phyloP scores from a whole-genome alignment of 1,140 invertebrate genomes.

The Neelides sp. region DNA sequence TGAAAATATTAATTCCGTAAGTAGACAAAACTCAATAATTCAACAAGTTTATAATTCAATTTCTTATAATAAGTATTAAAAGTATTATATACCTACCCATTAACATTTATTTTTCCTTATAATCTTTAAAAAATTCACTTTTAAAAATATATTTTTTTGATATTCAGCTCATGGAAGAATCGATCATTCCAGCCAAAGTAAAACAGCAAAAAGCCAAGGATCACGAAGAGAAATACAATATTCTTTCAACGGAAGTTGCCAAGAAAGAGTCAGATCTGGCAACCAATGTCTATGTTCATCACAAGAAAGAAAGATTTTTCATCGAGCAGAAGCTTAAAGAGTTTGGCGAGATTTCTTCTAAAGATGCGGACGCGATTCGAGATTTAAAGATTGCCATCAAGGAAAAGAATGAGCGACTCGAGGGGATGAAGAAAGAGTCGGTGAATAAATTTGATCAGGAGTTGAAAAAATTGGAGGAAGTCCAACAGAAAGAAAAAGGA shows the following conservation, averaged over 20 bases:
- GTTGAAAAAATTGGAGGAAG: conserved; percentile 1
- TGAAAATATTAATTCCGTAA: conserved; percentile 68
- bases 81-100: too few relatives aligned
- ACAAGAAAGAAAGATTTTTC: conserved; percentile 35
- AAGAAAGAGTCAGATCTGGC: conserved; percentile 31
- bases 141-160: too few relatives aligned
- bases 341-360: background rate
- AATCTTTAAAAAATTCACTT: too few relatives aligned
- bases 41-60: background rate
- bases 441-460: background rate
- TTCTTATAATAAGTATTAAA: background rate
- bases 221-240: conserved; percentile 33
- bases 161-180: conserved; percentile 1
- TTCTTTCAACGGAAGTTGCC: conserved; percentile 35
- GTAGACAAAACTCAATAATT: conserved; percentile 26
- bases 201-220: conserved; percentile 20
- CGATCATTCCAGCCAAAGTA: conserved; percentile 7
- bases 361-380: conserved; percentile 1
- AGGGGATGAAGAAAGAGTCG: conserved; percentile 32
- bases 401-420: conserved; percentile 17
- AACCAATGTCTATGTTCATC: conserved; percentile 34
- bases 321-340: background rate
- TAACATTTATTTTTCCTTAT: too few relatives aligned
- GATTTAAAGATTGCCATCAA: conserved; percentile 10
- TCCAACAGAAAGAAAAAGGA: conserved; percentile 46